phyloP scores from a whole-genome alignment of 2,888 invertebrate genomes.

The Holacanthella duospinosa region DNA sequence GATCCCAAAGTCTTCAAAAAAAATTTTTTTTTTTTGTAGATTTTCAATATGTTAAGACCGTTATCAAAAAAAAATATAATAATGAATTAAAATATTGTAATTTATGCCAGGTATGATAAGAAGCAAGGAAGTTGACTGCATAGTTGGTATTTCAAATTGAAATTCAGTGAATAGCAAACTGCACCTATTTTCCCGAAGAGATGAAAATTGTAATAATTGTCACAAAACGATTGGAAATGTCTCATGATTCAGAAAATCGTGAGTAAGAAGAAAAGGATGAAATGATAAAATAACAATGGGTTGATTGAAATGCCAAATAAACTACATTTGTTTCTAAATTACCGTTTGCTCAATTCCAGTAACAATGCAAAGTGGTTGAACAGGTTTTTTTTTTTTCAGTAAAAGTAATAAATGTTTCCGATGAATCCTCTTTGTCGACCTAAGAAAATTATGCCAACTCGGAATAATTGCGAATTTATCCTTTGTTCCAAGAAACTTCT shows the following conservation, averaged over 20 bases:
- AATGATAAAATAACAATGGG: not conserved
- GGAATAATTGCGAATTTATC: not conserved
- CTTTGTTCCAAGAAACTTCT: not conserved
- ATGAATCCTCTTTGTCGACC: not conserved
- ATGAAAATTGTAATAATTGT: no score
- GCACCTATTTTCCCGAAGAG: no score
- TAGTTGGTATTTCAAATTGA: no score
- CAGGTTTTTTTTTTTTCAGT: not conserved
- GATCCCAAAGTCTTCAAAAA: no score
- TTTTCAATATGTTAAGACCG: no score
- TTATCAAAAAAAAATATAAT: no score
- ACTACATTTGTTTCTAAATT: not conserved
- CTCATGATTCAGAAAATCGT: not conserved
- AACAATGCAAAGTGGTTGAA: not conserved
- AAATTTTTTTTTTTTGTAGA: no score
- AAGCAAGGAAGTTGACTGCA: no score
- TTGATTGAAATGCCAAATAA: not conserved
- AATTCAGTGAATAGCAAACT: no score
- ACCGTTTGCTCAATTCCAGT: constrained; percentile 2
- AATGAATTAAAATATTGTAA: no score
- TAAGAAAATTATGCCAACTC: not conserved
- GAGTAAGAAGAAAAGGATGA: not conserved
- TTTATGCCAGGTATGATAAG: no score
- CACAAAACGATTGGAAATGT: constrained; percentile 10
- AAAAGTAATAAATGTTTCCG: not conserved